phyloP scores from a whole-genome alignment of 2,888 invertebrate species.

The Sesia bembeciformis region DNA sequence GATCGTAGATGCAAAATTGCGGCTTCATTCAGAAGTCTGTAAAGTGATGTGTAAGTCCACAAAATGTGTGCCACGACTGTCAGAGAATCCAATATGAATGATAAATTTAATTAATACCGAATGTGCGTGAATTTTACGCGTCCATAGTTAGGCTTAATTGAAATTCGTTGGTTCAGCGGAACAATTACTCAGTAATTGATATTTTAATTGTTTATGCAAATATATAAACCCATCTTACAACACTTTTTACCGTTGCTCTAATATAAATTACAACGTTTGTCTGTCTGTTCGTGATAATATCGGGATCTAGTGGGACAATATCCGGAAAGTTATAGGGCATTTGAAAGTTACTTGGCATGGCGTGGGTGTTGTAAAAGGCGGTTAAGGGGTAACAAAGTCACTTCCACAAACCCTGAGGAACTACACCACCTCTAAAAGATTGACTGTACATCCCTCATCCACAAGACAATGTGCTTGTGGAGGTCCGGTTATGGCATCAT shows the following conservation, averaged over 20 bases:
- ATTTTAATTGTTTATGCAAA: constrained; percentile 44
- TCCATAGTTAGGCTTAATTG: constrained; percentile 42
- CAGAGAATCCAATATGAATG: constrained; percentile 21
- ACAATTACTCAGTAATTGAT: constrained; percentile 39
- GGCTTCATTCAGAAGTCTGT: neutral
- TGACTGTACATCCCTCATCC: too few relatives aligned
- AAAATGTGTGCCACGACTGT: constrained; percentile 11
- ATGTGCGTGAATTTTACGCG: constrained; percentile 38
- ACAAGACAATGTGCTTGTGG: too few relatives aligned
- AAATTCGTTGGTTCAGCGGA: constrained; percentile 37
- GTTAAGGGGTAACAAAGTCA: too few relatives aligned
- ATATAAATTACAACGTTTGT: too few relatives aligned
- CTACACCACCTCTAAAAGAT: too few relatives aligned
- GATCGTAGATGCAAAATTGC: neutral
- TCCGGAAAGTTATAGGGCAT: too few relatives aligned
- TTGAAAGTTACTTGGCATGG: too few relatives aligned
- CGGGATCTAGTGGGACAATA: too few relatives aligned
- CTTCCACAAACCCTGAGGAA: too few relatives aligned
- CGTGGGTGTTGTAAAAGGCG: too few relatives aligned
- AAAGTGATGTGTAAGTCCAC: neutral
- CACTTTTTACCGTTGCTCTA: neutral
- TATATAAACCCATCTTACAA: constrained; percentile 5
- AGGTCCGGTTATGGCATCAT: too few relatives aligned
- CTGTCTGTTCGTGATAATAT: too few relatives aligned
- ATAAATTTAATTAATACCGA: constrained; percentile 37